phyloP scores from a whole-genome alignment of 2,113 vertebrate species.

The Sorex araneus region DNA sequence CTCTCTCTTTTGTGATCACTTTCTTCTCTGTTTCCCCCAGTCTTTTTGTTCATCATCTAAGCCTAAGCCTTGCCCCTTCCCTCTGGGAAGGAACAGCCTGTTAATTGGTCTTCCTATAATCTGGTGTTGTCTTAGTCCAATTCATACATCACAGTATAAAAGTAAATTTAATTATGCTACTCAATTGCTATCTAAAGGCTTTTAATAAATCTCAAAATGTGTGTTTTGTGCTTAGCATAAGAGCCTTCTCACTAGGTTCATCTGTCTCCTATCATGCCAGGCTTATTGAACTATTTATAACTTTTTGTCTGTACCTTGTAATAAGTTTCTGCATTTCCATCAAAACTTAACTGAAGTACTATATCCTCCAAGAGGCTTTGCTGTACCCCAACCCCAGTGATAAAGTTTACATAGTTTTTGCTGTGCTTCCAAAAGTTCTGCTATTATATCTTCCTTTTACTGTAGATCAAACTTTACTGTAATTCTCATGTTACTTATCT shows the following conservation, averaged over 20 bases:
- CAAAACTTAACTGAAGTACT: not conserved
- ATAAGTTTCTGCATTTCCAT: not conserved
- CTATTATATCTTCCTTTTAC: not conserved
- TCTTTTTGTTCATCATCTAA: not conserved
- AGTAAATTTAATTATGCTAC: conserved; percentile 50
- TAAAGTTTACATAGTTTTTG: not conserved
- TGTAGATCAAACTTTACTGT: not conserved
- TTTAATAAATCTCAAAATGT: conserved; percentile 29
- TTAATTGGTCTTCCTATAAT: conserved; percentile 2
- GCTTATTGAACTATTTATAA: not conserved
- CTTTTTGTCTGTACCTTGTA: not conserved
- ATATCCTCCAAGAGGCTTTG: conserved; percentile 16
- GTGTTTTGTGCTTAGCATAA: not conserved
- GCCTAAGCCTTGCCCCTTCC: not conserved
- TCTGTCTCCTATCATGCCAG: not conserved
- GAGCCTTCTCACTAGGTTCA: not conserved
- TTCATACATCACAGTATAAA: conserved; percentile 14
- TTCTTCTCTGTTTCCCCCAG: not conserved
- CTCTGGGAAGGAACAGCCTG: not conserved
- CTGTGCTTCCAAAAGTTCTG: not conserved
- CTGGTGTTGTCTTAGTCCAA: conserved; percentile 41
- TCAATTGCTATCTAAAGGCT: conserved; percentile 38
- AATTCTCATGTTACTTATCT: not conserved
- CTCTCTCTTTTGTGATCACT: not conserved
- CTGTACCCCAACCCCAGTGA: not conserved